Percentiles rank a stretch among this genome's conserved stretches.
These are phyloP conservation scores for Teinopalpus imperialis DNA, from an alignment of 2,888 invertebrate species.

Conservation along the genomic window DNA sequence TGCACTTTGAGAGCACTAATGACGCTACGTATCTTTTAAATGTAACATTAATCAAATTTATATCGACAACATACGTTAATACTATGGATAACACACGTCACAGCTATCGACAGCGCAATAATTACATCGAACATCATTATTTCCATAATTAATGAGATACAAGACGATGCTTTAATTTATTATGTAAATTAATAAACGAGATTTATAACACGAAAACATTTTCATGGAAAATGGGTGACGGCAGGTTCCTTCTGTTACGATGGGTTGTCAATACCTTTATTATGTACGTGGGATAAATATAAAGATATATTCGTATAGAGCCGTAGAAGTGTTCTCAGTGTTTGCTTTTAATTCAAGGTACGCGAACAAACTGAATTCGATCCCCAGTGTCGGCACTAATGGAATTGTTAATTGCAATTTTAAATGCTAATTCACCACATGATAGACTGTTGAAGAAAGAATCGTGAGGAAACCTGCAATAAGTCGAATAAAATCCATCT, in stretches of 20 bases:
- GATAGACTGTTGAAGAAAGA: too few relatives aligned
- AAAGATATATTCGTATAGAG: too few relatives aligned
- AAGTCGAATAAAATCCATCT: too few relatives aligned
- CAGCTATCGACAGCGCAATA: background rate
- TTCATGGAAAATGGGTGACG: background rate
- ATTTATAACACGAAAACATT: background rate
- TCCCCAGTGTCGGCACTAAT: too few relatives aligned
- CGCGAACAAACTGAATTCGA: too few relatives aligned
- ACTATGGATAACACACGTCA: too few relatives aligned
- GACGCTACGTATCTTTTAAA: background rate
- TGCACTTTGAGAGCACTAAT: background rate
- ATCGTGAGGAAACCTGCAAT: too few relatives aligned
- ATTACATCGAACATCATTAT: slow-evolving; percentile 7
- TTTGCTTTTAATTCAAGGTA: too few relatives aligned
- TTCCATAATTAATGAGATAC: slow-evolving; percentile 15
- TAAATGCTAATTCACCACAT: too few relatives aligned
- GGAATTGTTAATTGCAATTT: too few relatives aligned
- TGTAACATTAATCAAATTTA: slow-evolving; percentile 2
- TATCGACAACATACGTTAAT: slow-evolving; percentile 1
- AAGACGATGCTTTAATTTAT: slow-evolving; percentile 4
- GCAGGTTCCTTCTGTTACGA: slow-evolving; percentile 1
- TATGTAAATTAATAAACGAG: slow-evolving; percentile 9
- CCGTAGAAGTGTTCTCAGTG: too few relatives aligned
- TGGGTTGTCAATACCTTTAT: background rate
- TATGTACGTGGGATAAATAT: background rate